A percentile compares a stretch with the other conserved stretches of the same genome.
phyloP scores from a whole-genome alignment of 2,797 vertebrate species.

The Tapera naevia region DNA sequence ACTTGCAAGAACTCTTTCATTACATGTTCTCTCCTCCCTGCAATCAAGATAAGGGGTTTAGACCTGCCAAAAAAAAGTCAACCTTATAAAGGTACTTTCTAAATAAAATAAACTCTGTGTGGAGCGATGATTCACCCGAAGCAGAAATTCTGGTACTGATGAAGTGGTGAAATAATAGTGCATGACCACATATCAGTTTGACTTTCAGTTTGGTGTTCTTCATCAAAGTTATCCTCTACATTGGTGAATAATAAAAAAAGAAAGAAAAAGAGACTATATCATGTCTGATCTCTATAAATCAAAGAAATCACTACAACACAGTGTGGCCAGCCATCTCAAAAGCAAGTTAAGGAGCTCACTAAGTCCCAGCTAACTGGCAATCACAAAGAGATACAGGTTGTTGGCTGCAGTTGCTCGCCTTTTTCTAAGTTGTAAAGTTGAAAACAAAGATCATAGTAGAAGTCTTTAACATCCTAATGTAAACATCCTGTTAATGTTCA shows the following conservation, averaged over 20 bases:
- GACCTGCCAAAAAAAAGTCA: not conserved
- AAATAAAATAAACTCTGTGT: not conserved
- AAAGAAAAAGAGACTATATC: not conserved
- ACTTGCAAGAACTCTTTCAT: not conserved
- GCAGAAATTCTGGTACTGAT: not conserved
- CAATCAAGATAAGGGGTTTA: not conserved
- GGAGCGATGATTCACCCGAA: not conserved
- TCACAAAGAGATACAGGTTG: not conserved
- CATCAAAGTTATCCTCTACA: not conserved
- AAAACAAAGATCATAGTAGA: not conserved
- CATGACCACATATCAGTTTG: not conserved
- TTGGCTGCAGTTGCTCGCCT: not conserved
- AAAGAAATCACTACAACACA: not conserved
- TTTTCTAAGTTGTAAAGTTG: not conserved
- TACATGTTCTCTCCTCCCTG: not conserved
- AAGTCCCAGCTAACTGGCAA: not conserved
- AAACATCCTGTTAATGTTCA: not conserved
- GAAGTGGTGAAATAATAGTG: not conserved
- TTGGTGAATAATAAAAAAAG: not conserved
- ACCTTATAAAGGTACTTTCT: not conserved
- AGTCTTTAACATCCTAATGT: not conserved
- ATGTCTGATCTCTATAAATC: conserved; percentile 25
- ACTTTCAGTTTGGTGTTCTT: conserved; percentile 31
- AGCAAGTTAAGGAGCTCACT: not conserved
- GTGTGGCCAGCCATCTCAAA: not conserved